Evolutionary conservation across 1,140 invertebrate genomes (phyloP).

Genomic region (Philaenus spumarius): DNA sequence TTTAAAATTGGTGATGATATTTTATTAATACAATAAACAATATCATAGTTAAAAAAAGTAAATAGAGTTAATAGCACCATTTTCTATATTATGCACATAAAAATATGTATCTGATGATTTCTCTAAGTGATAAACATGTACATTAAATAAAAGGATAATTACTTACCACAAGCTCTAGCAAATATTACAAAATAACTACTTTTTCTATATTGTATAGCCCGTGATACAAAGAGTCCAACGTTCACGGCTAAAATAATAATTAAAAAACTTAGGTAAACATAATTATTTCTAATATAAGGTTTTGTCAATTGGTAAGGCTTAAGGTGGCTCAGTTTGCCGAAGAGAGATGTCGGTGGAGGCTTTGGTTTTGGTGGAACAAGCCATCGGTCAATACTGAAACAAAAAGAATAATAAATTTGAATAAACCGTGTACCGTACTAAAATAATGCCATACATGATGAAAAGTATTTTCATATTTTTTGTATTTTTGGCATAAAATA

Average conservation of each 20-base stretch:
- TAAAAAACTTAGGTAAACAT: conserved; percentile 72
- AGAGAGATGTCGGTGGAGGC: conserved; percentile 42
- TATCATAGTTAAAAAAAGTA: too few relatives aligned
- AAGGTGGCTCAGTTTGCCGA: conserved; percentile 47
- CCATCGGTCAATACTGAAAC: conserved; percentile 73
- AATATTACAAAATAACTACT: conserved; percentile 69
- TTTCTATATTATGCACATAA: too few relatives aligned
- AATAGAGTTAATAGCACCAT: too few relatives aligned
- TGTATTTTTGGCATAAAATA: too few relatives aligned
- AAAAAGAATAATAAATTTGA: conserved; percentile 13
- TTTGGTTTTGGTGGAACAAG: conserved; percentile 70
- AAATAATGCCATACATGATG: too few relatives aligned
- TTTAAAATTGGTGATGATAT: too few relatives aligned
- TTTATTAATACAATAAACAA: too few relatives aligned
- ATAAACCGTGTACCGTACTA: too few relatives aligned
- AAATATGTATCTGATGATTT: too few relatives aligned
- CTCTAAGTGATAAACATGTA: too few relatives aligned
- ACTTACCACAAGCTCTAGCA: conserved; percentile 79
- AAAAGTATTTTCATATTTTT: too few relatives aligned
- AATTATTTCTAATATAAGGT: conserved; percentile 85
- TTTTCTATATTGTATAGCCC: conserved; percentile 63
- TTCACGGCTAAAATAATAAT: conserved; percentile 65
- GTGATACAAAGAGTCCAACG: conserved; percentile 63
- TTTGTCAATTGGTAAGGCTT: conserved; percentile 70
- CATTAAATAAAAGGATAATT: not conserved